Conservation (phyloP, 2,797 vertebrate species). For the Myiotriccus ornatus region DNA sequence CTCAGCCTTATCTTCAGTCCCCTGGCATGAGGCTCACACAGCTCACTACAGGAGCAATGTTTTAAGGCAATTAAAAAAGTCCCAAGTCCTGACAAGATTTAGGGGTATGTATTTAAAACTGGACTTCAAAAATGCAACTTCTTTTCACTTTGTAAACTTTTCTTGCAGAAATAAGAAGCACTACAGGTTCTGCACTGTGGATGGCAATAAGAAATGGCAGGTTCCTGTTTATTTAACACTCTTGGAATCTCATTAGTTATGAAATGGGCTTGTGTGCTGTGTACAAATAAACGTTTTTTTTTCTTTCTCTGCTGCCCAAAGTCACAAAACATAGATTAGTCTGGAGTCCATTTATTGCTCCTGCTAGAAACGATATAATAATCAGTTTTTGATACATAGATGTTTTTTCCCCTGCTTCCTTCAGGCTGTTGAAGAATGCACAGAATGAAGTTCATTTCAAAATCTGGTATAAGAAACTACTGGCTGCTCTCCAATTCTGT, state of each 20-base stretch:
- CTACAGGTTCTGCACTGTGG: not conserved
- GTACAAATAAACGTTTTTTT: constrained; percentile 16
- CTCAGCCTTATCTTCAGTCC: not conserved
- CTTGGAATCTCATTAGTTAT: constrained; percentile 51
- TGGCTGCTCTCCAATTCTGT: constrained; percentile 75
- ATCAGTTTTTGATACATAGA: constrained; percentile 9
- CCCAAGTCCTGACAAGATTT: not conserved
- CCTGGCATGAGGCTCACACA: not conserved
- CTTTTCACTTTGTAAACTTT: not conserved
- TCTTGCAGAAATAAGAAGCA: not conserved
- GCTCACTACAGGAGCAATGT: not conserved
- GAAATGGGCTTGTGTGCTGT: constrained; percentile 12
- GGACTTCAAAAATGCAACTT: not conserved
- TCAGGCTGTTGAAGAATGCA: constrained; percentile 75
- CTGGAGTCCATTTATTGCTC: constrained; percentile 7
- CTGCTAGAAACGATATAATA: not conserved
- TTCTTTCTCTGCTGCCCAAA: not conserved
- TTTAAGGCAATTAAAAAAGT: not conserved
- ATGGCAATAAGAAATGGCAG: constrained; percentile 32
- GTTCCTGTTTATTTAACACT: constrained; percentile 45
- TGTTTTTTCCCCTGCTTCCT: constrained; percentile 26
- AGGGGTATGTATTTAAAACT: not conserved
- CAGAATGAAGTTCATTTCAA: constrained; percentile 75
- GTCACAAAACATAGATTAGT: constrained; percentile 7
- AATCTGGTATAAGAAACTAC: constrained; percentile 71